A percentile compares a stretch with the other conserved stretches of the same genome.
Conservation (phyloP, 2,888 invertebrate genomes). For the Cartodere bifasciata region DNA sequence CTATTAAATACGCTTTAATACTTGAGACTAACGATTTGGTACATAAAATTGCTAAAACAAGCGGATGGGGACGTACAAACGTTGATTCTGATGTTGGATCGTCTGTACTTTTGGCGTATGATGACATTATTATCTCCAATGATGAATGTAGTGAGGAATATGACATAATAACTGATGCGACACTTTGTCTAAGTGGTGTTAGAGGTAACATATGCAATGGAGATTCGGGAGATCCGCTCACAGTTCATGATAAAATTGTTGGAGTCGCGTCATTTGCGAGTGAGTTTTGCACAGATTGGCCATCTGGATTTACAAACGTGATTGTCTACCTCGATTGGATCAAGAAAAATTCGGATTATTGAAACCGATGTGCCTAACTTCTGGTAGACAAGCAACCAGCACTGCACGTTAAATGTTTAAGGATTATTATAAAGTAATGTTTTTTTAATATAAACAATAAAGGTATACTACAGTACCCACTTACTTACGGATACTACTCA, state of each 20-base stretch:
- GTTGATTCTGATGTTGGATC: constrained; percentile 1
- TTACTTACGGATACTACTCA: too few relatives aligned
- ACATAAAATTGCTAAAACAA: constrained; percentile 6
- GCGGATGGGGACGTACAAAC: constrained; percentile 13
- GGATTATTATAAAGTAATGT: too few relatives aligned
- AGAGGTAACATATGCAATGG: constrained; percentile 3
- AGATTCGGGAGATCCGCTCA: constrained; percentile 8
- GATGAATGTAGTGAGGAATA: constrained; percentile 3
- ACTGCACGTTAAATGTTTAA: too few relatives aligned
- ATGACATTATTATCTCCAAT: constrained; percentile 4
- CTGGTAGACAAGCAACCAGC: too few relatives aligned
- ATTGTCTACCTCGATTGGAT: constrained; percentile 8
- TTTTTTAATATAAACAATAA: too few relatives aligned
- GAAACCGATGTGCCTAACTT: too few relatives aligned
- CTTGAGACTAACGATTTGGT: constrained; percentile 2
- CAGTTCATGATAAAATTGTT: constrained; percentile 5
- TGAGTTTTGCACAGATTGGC: constrained; percentile 4
- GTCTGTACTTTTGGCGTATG: background rate
- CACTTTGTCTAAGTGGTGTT: constrained; percentile 1
- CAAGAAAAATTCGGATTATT: constrained; percentile 3
- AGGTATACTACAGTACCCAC: too few relatives aligned
- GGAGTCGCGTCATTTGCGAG: constrained; percentile 6
- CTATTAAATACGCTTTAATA: constrained; percentile 1
- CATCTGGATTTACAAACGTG: constrained; percentile 6
- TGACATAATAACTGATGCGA: constrained; percentile 1